These are phyloP conservation scores for Drosophila helvetica DNA, from an alignment of 2,888 invertebrate species.

Conservation along the genomic window DNA sequence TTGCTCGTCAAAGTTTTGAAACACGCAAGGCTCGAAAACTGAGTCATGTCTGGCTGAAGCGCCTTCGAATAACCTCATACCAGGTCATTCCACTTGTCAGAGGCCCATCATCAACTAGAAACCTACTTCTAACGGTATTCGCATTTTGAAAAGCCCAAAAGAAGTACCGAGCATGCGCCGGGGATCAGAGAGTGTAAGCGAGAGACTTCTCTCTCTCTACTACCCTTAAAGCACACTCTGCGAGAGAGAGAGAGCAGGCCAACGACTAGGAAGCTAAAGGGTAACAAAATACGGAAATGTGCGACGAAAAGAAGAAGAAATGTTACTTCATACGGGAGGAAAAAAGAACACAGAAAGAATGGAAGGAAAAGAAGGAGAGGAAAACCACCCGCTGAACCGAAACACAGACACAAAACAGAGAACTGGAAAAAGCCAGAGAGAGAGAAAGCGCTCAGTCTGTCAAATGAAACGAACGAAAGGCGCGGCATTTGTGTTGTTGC, in stretches of 20 bases:
- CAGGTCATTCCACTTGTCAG: slow-evolving; percentile 8
- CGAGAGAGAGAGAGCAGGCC: slow-evolving; percentile 10
- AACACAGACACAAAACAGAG: slow-evolving; percentile 47
- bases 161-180: slow-evolving; percentile 17
- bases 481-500: slow-evolving; percentile 39
- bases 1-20: neutral
- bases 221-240: slow-evolving; percentile 5
- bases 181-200: neutral
- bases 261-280: slow-evolving; percentile 66
- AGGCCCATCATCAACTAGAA: neutral
- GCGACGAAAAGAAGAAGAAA: slow-evolving; percentile 58
- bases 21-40: neutral
- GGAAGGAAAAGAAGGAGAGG: slow-evolving; percentile 21
- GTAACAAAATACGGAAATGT: slow-evolving; percentile 77
- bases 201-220: neutral
- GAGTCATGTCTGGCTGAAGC: neutral
- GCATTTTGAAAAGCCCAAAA: slow-evolving; percentile 3
- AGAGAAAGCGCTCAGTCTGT: slow-evolving; percentile 51
- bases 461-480: slow-evolving; percentile 58
- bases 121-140: slow-evolving; percentile 30
- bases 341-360: slow-evolving; percentile 30
- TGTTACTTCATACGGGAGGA: slow-evolving; percentile 57
- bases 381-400: slow-evolving; percentile 24
- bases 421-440: slow-evolving; percentile 18
- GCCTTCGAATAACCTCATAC: neutral